These are phyloP conservation scores for Catostomus latipinnis DNA, from an alignment of 2,797 vertebrate species.

Conservation along the genomic window DNA sequence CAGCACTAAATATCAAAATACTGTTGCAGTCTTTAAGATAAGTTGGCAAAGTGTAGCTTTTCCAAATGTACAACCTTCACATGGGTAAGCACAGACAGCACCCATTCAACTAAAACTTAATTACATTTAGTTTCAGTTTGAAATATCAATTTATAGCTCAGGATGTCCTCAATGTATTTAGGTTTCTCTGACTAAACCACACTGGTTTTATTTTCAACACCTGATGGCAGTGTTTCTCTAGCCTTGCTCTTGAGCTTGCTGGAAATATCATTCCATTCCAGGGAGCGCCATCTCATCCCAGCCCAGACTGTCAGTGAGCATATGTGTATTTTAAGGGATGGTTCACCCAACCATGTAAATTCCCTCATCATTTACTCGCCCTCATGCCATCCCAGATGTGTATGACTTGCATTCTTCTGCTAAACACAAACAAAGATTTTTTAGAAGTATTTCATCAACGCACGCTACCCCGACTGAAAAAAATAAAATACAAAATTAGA, in stretches of 20 bases:
- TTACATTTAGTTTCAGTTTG: background rate
- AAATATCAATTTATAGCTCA: background rate
- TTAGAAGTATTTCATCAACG: too few relatives aligned
- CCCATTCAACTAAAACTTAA: background rate
- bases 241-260: background rate
- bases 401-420: too few relatives aligned
- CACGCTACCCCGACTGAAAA: background rate
- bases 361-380: too few relatives aligned
- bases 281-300: background rate
- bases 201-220: conserved; percentile 23
- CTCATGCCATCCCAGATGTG: too few relatives aligned
- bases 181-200: background rate
- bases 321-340: background rate
- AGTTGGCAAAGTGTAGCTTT: background rate
- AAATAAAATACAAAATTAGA: too few relatives aligned
- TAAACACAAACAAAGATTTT: too few relatives aligned
- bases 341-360: too few relatives aligned
- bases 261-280: background rate
- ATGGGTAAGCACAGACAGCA: background rate
- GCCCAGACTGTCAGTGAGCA: background rate
- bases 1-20: background rate
- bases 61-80: background rate
- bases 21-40: background rate
- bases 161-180: too few relatives aligned
- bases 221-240: conserved; percentile 42